phyloP scores from a whole-genome alignment of 37 sponge, comb jelly and placozoan species.

The Beroe forskalii region DNA sequence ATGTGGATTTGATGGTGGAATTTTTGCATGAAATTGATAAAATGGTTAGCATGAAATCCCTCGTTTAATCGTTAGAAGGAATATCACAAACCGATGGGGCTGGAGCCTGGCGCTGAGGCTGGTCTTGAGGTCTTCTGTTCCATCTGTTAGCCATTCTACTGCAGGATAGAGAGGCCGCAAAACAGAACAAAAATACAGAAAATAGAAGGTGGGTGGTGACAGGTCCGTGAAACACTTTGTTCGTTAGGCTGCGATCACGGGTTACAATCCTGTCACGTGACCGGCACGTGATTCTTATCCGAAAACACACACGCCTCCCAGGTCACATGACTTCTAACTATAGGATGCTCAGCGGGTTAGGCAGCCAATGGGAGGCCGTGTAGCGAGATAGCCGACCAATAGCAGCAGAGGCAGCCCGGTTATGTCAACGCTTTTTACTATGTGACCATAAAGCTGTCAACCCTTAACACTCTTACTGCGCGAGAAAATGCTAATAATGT shows the following conservation, averaged over 20 bases:
- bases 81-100: conserved; percentile 5
- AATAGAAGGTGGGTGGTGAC: conserved; percentile 38
- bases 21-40: too few species aligned
- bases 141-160: conserved; percentile 61
- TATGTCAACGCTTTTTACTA: not conserved
- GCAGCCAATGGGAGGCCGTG: not conserved
- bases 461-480: not conserved
- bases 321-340: not conserved
- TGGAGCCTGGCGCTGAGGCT: not conserved
- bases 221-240: conserved; percentile 30
- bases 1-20: too few species aligned
- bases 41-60: too few species aligned
- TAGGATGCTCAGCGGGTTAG: not conserved
- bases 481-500: not conserved
- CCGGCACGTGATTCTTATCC: not conserved
- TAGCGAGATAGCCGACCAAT: not conserved
- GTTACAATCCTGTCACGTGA: not conserved
- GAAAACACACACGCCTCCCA: not conserved
- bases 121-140: conserved; percentile 37
- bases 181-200: conserved; percentile 63
- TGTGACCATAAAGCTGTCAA: not conserved
- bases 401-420: not conserved
- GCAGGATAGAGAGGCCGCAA: conserved; percentile 38
- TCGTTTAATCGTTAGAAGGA: too few species aligned
- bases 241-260: not conserved